Base-by-base conservation (phyloP, 2,113 vertebrate species). In the Labeo rohita region DNA sequence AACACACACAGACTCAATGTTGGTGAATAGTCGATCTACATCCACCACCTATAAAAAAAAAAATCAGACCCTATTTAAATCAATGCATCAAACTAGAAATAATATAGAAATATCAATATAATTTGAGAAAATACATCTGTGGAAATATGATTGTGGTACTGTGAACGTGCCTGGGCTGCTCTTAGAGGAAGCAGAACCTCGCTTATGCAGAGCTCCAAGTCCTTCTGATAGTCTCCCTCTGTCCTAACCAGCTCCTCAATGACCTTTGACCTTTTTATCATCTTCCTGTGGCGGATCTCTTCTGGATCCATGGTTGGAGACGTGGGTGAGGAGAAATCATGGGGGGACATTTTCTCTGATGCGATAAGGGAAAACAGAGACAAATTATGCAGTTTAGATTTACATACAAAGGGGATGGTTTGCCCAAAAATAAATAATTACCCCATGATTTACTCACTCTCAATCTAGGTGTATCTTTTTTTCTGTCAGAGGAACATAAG, bases 161-260 rank as follows among this genome's bases (percentile, higher is more conserved):
- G 66, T 45, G 3, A 8, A 66, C 59, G 8, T 95, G 99, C 98
- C 97, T 98, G 95, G 80, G 94, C 90, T 47, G 92, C 94, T 86
- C 96, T 94, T 52, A 99, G 92, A 34, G 98, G 98, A 87, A 95
- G 95, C 79, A 99, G 94, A 89, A 99, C 97, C 87, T 98, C 96
- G 89, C 88, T 94, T 87, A 98, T 94, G 85, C 97, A 99, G 86
- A 99, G 94, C 88, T 98, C 96, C 92, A 99, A 89, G 72, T 97
- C 95, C 0, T 88, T 96, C 89, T 97, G 93, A 82, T 95, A 98
- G 90, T 98, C 98, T 80, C 91, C 96, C 86, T 99, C 98, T 0
- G 98, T 99, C 94, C 98, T 97, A 56, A 98, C 85, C 28, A 99
- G 95, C 89, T 99, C 98, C 86, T 94, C 81, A 0, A 99, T 97